phyloP scores from a whole-genome alignment of 2,113 vertebrate genomes.

The Empidonax traillii region DNA sequence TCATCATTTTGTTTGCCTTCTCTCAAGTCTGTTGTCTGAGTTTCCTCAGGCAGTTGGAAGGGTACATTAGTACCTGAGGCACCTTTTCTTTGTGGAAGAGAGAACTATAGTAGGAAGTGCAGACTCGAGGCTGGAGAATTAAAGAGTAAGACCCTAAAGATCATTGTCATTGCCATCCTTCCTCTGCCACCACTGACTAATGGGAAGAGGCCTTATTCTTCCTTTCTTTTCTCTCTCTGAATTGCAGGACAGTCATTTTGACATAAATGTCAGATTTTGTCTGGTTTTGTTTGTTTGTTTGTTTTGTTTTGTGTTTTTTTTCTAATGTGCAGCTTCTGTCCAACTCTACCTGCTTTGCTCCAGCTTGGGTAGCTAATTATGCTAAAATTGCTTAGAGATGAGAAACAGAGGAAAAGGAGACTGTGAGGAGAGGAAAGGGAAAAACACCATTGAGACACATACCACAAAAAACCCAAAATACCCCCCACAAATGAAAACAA shows the following conservation, averaged over 20 bases:
- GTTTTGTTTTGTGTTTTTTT: rapidly evolving
- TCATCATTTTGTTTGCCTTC: background rate
- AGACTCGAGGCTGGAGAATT: rapidly evolving
- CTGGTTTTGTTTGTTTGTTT: background rate
- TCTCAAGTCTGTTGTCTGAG: background rate
- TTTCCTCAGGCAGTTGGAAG: background rate
- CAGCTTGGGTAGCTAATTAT: background rate
- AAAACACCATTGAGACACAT: background rate
- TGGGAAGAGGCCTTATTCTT: background rate
- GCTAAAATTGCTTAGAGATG: background rate
- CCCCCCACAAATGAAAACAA: background rate
- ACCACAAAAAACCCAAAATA: background rate
- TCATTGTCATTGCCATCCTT: background rate
- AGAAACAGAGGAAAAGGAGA: background rate
- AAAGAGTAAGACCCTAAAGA: background rate
- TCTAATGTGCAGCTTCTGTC: rapidly evolving
- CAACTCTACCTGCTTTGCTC: background rate
- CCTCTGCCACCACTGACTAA: background rate
- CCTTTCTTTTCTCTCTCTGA: background rate
- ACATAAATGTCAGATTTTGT: background rate
- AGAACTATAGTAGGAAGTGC: background rate
- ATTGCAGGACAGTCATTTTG: background rate
- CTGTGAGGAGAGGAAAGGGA: background rate
- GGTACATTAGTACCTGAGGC: background rate
- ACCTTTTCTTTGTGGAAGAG: background rate